Percentiles rank a stretch among this genome's conserved stretches.
Evolutionary conservation across 1,140 invertebrate species (phyloP).

Genomic region (Leptopilina clavipes): DNA sequence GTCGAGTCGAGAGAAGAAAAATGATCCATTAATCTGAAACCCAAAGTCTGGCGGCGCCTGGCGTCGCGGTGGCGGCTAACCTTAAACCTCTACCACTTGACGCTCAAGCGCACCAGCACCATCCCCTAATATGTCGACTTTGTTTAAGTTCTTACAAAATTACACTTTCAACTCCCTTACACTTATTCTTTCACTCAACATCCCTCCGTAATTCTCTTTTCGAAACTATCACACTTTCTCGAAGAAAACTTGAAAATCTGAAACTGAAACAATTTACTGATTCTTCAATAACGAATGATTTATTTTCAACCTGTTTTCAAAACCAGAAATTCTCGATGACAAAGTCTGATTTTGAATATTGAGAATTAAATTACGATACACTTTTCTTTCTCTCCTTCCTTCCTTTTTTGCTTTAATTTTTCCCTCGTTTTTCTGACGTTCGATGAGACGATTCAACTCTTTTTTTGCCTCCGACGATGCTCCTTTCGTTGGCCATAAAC

Average conservation of each 20-base stretch:
- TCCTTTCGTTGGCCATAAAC: constrained; percentile 55
- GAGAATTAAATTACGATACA: no score
- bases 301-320: no score
- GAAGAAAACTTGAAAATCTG: background rate
- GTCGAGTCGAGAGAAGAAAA: constrained; percentile 74
- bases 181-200: constrained; percentile 30
- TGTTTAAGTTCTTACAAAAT: constrained; percentile 35
- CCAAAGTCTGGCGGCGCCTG: constrained; percentile 75
- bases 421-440: no score
- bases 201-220: no score
- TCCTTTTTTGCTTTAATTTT: constrained; percentile 44
- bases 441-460: constrained; percentile 48
- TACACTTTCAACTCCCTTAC: constrained; percentile 49
- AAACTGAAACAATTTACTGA: no score
- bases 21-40: constrained; percentile 76
- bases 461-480: constrained; percentile 20
- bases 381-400: constrained; percentile 46
- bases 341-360: no score
- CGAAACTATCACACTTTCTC: background rate
- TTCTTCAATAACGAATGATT: background rate
- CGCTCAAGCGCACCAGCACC: constrained; percentile 59
- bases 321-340: background rate
- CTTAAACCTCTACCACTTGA: constrained; percentile 58
- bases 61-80: constrained; percentile 69
- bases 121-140: constrained; percentile 42